phyloP scores from a whole-genome alignment of 1,140 invertebrate species.

The Tachypleus tridentatus region DNA sequence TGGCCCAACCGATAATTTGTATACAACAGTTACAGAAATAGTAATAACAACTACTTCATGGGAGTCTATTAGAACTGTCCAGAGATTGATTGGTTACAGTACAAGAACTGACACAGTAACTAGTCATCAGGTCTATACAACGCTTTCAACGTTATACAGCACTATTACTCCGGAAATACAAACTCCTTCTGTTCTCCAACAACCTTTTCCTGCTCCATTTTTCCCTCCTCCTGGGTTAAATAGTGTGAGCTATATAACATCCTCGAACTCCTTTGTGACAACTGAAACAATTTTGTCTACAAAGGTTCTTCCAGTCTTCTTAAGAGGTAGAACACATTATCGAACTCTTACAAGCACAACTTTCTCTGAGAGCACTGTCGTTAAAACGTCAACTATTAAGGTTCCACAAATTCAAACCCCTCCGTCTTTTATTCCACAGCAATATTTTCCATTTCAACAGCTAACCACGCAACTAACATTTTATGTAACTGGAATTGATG shows the following conservation, averaged over 20 bases:
- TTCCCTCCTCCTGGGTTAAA: slow-evolving; percentile 19
- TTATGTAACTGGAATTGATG: slow-evolving; percentile 25
- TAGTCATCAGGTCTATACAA: slow-evolving; percentile 24
- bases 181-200: slow-evolving; percentile 9
- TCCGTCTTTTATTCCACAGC: slow-evolving; percentile 26
- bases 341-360: slow-evolving; percentile 74
- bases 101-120: slow-evolving; percentile 28
- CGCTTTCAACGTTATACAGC: slow-evolving; percentile 20
- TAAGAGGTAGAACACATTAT: slow-evolving; percentile 73
- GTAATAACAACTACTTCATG: slow-evolving; percentile 26
- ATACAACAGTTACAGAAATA: slow-evolving; percentile 23
- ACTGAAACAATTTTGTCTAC: slow-evolving; percentile 79
- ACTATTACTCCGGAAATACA: slow-evolving; percentile 19
- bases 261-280: slow-evolving; percentile 44
- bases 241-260: slow-evolving; percentile 16
- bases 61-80: slow-evolving; percentile 25
- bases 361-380: slow-evolving; percentile 72
- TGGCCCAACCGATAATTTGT: not conserved
- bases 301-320: slow-evolving; percentile 72
- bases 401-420: slow-evolving; percentile 44
- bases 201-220: too few relatives aligned
- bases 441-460: slow-evolving; percentile 19
- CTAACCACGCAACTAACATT: slow-evolving; percentile 26
- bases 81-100: slow-evolving; percentile 27
- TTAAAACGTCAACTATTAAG: slow-evolving; percentile 36